phyloP scores from a whole-genome alignment of 1,140 invertebrate species.

The Euura lappo region DNA sequence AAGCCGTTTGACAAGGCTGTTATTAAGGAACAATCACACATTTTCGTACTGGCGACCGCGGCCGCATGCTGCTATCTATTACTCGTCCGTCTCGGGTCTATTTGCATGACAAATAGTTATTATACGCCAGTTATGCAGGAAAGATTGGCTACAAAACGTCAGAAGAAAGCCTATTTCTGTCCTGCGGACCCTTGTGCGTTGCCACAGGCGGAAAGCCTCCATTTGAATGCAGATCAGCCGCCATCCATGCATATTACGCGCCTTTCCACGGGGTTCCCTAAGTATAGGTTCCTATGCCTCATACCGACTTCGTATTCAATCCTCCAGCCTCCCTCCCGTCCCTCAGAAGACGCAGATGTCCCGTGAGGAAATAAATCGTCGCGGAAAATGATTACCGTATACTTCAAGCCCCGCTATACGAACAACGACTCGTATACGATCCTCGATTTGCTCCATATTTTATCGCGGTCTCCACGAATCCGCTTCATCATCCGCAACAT shows the following conservation, averaged over 20 bases:
- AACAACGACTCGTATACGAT: background rate
- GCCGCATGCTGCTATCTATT: background rate
- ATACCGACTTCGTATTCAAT: too few relatives aligned
- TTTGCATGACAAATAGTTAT: background rate
- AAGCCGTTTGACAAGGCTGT: background rate
- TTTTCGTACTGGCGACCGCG: background rate
- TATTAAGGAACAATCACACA: background rate
- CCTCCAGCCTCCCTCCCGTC: background rate
- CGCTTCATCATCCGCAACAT: background rate
- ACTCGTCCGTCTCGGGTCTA: background rate
- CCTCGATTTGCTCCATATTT: background rate
- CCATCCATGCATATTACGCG: conserved; percentile 4
- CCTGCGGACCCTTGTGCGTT: background rate
- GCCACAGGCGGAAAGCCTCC: background rate
- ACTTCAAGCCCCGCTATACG: background rate
- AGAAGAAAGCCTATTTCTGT: background rate
- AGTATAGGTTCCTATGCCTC: background rate
- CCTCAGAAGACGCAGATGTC: background rate
- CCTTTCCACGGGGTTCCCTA: background rate
- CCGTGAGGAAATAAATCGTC: background rate
- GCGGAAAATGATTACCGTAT: background rate
- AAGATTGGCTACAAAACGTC: conserved; percentile 4
- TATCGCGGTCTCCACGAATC: background rate
- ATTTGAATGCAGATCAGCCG: background rate
- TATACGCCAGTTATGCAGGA: background rate